Percentiles rank a stretch among this genome's conserved stretches.
phyloP scores from a whole-genome alignment of 2,888 invertebrate genomes.

The Athripsodes cinereus region DNA sequence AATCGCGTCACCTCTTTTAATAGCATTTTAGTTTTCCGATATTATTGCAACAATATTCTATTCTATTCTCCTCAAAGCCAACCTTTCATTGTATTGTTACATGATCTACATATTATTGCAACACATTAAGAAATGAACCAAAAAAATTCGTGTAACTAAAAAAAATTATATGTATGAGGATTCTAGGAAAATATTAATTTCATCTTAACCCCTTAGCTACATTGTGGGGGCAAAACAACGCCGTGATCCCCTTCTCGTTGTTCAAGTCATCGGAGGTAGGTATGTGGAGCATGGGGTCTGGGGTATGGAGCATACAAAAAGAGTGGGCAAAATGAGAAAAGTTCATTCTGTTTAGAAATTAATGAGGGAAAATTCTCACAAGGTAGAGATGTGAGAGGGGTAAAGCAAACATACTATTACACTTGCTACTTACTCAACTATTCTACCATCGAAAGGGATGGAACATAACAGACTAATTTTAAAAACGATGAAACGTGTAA shows the following conservation, averaged over 20 bases:
- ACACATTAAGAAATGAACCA: too few relatives aligned
- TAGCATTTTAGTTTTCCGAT: too few relatives aligned
- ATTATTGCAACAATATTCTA: too few relatives aligned
- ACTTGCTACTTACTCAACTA: neutral
- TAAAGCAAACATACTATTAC: neutral
- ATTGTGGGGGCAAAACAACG: neutral
- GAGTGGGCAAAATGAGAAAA: conserved; percentile 25
- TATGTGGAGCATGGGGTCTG: conserved; percentile 2
- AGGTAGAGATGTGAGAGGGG: neutral
- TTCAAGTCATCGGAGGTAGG: neutral
- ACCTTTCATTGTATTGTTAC: too few relatives aligned
- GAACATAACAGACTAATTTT: too few relatives aligned
- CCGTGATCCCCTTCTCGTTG: neutral
- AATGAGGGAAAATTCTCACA: conserved; percentile 26
- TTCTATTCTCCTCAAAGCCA: too few relatives aligned
- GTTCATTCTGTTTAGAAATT: conserved; percentile 26
- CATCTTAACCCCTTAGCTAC: neutral
- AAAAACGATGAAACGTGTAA: too few relatives aligned
- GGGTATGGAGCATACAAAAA: conserved; percentile 3
- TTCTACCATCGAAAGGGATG: neutral
- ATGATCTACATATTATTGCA: too few relatives aligned
- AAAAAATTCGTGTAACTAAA: too few relatives aligned
- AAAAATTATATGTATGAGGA: neutral
- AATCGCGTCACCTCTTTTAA: too few relatives aligned
- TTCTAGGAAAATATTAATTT: neutral